These are phyloP conservation scores for Parotia lawesii DNA, from an alignment of 2,113 vertebrate species.

Conservation along the genomic window DNA sequence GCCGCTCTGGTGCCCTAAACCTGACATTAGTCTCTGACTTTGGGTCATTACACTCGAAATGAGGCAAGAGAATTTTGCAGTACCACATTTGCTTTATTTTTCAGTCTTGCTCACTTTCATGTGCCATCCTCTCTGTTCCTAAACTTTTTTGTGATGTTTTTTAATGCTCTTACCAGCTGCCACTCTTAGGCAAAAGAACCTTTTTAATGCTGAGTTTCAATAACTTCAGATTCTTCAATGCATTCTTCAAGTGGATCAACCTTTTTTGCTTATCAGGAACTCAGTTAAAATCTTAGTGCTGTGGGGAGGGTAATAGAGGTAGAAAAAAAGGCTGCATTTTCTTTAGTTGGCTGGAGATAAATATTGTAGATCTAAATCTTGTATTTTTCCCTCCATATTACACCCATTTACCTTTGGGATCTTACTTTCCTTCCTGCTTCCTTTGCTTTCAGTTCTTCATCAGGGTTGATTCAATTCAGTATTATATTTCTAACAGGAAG, in stretches of 20 bases:
- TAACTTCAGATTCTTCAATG: not conserved
- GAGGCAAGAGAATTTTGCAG: not conserved
- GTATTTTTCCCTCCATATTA: not conserved
- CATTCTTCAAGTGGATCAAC: not conserved
- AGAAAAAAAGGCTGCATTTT: not conserved
- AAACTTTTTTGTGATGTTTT: not conserved
- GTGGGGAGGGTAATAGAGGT: not conserved
- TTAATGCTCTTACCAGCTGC: not conserved
- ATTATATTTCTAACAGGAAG: constrained; percentile 28
- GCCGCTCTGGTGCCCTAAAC: not conserved
- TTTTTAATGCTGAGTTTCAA: not conserved
- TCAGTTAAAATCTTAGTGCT: not conserved
- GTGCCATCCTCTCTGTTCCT: not conserved
- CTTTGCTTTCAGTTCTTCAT: constrained; percentile 1
- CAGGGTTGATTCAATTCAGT: not conserved
- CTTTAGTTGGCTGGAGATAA: not conserved
- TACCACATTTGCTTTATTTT: not conserved
- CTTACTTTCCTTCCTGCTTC: not conserved
- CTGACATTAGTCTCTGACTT: not conserved
- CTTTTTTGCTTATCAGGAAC: not conserved
- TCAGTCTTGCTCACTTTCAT: not conserved
- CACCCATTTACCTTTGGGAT: not conserved
- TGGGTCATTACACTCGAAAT: not conserved
- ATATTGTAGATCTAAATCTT: not conserved
- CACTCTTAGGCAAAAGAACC: not conserved